Base-by-base conservation (phyloP, 2,113 vertebrate species). In the Rhinoderma darwinii region DNA sequence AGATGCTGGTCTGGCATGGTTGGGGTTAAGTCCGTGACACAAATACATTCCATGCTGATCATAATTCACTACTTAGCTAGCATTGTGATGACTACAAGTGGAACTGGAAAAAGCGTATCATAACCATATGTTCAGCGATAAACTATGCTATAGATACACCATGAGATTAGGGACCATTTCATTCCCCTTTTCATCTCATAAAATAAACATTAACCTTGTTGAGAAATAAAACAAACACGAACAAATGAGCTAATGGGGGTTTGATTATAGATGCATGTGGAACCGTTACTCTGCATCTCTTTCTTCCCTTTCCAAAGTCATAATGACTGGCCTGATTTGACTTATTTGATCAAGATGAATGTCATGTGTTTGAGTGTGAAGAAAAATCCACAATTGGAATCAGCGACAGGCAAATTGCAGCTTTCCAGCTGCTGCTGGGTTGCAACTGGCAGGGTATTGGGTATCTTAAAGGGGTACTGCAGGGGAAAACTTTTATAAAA, bases 201-300 rank as follows among this genome's bases (percentile, higher is more conserved):
- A 87, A 82, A 82, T 87, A 87, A 87, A 87, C 86, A 87, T 87
- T 87, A 87, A 87, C 79, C 86, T 82, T 87, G 86, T 75, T 63
- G 86, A 75, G 86, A 87, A 87, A 87, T 87, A 87, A 87, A 87
- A 82, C 86, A 87, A 87, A 87, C 79, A 82, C 63, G 78, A 73
- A 82, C 86, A 87, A 87, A 87, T 87, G 86, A 87, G 68, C 78
- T 87, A 82, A 87, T 82, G 86, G 79, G 50, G 86, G 47, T 82
- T 63, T 87, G 85, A 87, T 87, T 87, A 82, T 82, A 56, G 70
- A 82, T 75, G 66, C 86, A 87, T 82, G 70, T 82, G 86, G 68
- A 82, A 66, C 70, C 78, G 54, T 79, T 87, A 74, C 66, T 81
- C 63, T 59, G 50, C 50, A 47, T 75, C 32, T 18, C 86, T 87